phyloP scores from a whole-genome alignment of 2,113 vertebrate species.

The Neopipo cinnamomea region DNA sequence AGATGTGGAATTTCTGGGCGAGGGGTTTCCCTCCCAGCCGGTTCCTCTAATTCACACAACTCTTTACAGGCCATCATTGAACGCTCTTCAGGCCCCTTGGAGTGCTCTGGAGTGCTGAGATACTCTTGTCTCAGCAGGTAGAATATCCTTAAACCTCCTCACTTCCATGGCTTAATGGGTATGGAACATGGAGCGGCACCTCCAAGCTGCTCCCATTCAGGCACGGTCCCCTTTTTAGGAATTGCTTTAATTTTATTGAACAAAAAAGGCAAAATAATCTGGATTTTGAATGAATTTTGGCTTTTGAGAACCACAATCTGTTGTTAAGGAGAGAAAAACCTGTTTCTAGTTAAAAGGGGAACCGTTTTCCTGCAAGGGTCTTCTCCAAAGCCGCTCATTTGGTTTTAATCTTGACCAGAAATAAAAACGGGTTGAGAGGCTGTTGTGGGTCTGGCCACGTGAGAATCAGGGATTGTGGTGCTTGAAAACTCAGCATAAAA shows the following conservation, averaged over 20 bases:
- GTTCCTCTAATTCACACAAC: background rate
- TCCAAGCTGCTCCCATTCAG: background rate
- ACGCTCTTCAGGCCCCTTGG: background rate
- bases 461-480: background rate
- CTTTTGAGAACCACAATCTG: background rate
- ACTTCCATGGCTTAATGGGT: background rate
- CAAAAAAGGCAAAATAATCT: background rate
- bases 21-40: background rate
- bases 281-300: background rate
- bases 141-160: background rate
- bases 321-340: background rate
- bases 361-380: background rate
- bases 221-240: background rate
- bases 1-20: background rate
- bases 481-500: background rate
- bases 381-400: background rate
- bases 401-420: background rate
- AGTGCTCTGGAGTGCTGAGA: background rate
- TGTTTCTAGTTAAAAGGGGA: constrained; percentile 5
- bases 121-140: background rate
- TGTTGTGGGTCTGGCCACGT: background rate
- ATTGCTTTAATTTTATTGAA: background rate
- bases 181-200: background rate
- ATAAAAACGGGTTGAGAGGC: background rate
- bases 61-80: background rate